Conservation (phyloP, 2,797 vertebrate genomes). For the Erithacus rubecula region DNA sequence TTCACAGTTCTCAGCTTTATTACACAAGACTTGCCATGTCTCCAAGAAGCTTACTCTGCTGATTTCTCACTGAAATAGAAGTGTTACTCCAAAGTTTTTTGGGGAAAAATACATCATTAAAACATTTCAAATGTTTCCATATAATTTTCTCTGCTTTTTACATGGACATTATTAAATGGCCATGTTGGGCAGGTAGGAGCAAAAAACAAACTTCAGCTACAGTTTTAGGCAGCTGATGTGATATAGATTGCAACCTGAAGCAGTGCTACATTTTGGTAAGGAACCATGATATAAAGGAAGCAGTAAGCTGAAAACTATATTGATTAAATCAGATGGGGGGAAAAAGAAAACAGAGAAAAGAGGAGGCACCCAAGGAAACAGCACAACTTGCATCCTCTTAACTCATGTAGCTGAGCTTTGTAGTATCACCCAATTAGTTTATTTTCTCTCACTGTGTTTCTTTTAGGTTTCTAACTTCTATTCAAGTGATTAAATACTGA, state of each 20-base stretch:
- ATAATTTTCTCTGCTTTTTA: not conserved
- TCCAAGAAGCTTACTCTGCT: not conserved
- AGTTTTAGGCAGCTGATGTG: not conserved
- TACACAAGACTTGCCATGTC: accelerated
- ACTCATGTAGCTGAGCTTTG: not conserved
- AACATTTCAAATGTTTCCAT: not conserved
- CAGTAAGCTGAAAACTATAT: not conserved
- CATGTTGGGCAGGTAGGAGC: not conserved
- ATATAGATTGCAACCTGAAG: not conserved
- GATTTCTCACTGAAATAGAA: not conserved
- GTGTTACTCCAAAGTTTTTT: not conserved
- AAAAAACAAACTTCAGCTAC: not conserved
- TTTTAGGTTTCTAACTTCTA: not conserved
- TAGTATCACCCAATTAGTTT: not conserved
- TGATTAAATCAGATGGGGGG: not conserved
- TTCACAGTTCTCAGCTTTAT: not conserved
- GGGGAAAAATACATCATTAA: accelerated
- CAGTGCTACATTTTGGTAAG: not conserved
- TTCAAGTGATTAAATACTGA: not conserved
- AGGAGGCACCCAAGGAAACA: not conserved
- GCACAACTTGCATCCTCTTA: not conserved
- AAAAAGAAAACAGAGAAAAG: not conserved
- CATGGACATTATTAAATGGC: not conserved
- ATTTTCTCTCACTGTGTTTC: not conserved
- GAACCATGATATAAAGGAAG: not conserved